Base-by-base conservation (phyloP, 2,113 vertebrate genomes). In the Pseudorasbora parva region DNA sequence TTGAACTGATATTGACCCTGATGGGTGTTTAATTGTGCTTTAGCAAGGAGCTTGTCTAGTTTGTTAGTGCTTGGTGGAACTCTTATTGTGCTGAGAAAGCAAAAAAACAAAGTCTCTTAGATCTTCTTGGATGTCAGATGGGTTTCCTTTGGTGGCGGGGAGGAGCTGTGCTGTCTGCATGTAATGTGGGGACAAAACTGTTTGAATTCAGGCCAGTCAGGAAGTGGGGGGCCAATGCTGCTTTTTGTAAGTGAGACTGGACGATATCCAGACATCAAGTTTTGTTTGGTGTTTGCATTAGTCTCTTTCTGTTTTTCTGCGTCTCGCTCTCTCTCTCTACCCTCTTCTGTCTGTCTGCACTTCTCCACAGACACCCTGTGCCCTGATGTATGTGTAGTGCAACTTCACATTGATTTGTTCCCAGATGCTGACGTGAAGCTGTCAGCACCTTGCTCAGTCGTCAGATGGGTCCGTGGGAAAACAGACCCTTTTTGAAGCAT, bases 401-500 rank as follows among this genome's bases (percentile, higher is more conserved):
- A 72, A 64, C 59, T 11, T 80, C 66, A 45, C 73, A 47, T 71
- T 86, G 64, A 80, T 54, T 68, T 2, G 33, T 49, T 51, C 80
- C 59, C 82, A 83, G 79, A 88, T 81, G 85, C 45, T 76, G 81
- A 84, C 54, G 21, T 74, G 86, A 86, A 86, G 86, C 87, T 85
- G 75, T 90, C 88, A 49, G 87, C 90, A 89, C 88, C 81, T 86
- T 83, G 60, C 37, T 78, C 69, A 56, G 81, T 71, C 33, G 68
- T 43, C 60, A 72, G 73, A 80, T 75, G 59, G 56, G 75, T 86
- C 19, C 78, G 14, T 90, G 89, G 78, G 86, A 91, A 87, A 78
- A 60, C 17, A n/a, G 57, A 75, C 80, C 64, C 79, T 82, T 43
- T n/a, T 79, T 80, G 72, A 69, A 87, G 83, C 69, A 79, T 79